Percentiles rank a stretch among this genome's conserved stretches.
Conservation (phyloP, 2,888 invertebrate species). For the Drosophila rellima region DNA sequence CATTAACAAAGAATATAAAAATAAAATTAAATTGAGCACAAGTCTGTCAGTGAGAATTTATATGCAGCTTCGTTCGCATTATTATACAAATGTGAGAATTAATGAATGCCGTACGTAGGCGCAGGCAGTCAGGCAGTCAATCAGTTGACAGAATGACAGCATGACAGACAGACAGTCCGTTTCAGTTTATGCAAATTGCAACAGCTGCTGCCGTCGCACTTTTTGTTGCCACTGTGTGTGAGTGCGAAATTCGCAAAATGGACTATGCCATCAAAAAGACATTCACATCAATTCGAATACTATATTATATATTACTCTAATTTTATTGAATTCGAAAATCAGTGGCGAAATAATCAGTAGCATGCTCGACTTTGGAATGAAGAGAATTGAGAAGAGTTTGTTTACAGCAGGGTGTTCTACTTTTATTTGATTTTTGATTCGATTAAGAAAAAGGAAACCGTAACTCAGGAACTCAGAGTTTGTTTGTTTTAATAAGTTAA, state of each 20-base stretch:
- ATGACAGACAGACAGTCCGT: constrained; percentile 28
- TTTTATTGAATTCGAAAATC: constrained; percentile 13
- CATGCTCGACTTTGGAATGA: background rate
- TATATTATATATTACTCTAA: background rate
- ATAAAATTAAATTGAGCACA: constrained; percentile 57
- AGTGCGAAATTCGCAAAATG: constrained; percentile 4
- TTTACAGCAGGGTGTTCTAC: constrained; percentile 1
- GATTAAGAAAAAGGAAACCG: background rate
- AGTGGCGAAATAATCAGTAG: constrained; percentile 6
- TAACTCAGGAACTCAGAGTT: background rate
- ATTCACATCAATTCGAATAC: constrained; percentile 16
- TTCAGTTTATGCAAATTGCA: constrained; percentile 75
- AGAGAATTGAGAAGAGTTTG: background rate
- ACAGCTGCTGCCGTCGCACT: constrained; percentile 52
- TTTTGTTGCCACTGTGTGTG: constrained; percentile 13
- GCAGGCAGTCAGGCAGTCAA: constrained; percentile 66
- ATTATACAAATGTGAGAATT: constrained; percentile 66
- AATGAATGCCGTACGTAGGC: constrained; percentile 72
- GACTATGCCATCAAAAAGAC: constrained; percentile 22
- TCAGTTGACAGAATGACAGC: constrained; percentile 65
- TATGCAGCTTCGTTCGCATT: constrained; percentile 38
- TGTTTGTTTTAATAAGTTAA: too few relatives aligned
- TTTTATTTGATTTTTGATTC: background rate
- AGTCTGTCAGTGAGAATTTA: constrained; percentile 53
- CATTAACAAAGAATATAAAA: constrained; percentile 41